Conservation (phyloP, 1,140 invertebrate genomes). For the Formica exsecta region DNA sequence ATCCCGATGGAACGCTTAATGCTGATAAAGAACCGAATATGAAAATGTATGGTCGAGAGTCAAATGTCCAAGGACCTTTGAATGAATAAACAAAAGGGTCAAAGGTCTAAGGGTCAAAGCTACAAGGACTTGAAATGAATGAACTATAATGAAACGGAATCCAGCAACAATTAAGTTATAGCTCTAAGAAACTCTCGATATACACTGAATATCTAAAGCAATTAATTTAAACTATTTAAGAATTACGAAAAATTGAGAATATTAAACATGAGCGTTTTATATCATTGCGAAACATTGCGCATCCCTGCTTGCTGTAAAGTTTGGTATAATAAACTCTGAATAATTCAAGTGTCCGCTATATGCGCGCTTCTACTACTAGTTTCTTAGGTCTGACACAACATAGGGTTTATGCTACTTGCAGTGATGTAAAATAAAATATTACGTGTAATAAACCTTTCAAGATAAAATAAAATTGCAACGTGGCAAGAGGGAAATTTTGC, state of each 20-base stretch:
- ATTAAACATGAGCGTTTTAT: background rate
- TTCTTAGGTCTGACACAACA: background rate
- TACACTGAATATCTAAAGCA: background rate
- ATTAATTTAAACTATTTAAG: background rate
- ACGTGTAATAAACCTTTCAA: constrained; percentile 7
- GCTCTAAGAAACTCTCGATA: background rate
- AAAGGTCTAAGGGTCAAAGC: constrained; percentile 4
- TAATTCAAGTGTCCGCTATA: constrained; percentile 24
- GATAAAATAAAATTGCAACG: constrained; percentile 21
- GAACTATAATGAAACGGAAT: background rate
- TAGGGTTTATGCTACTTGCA: constrained; percentile 14
- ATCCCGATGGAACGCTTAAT: constrained; percentile 1
- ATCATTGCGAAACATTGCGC: background rate
- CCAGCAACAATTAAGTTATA: background rate
- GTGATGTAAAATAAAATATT: constrained; percentile 26
- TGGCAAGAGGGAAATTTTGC: background rate
- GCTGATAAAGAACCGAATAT: background rate
- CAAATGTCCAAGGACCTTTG: background rate
- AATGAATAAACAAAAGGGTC: constrained; percentile 14
- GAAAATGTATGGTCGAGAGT: background rate
- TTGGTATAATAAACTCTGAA: constrained; percentile 12
- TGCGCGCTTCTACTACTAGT: constrained; percentile 14
- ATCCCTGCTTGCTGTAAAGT: background rate
- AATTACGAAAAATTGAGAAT: background rate
- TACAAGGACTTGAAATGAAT: background rate